Base-by-base conservation (phyloP, 2,797 vertebrate genomes). In the Eidolon dupreanum region DNA sequence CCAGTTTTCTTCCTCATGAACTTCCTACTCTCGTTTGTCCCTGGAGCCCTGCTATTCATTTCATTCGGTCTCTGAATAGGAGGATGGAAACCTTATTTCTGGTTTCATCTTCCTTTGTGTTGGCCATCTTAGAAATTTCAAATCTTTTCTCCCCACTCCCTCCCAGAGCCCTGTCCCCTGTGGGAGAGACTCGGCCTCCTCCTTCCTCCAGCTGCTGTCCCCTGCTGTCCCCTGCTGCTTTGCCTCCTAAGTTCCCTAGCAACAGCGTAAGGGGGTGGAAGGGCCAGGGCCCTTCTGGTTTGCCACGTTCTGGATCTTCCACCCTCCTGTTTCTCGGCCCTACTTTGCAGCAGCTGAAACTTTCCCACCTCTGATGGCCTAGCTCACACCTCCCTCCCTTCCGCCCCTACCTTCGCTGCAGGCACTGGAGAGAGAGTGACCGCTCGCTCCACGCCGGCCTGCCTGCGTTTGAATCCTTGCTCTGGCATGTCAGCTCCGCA, bases 401-500 rank as follows among this genome's bases (percentile, higher is more conserved):
- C 26, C 17, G 36, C 17, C 6, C 53, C 77, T 6, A 57, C 13
- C 61, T 19, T 24, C 33, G 0, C 31, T 15, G 12, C 8, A 20
- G 20, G 49, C 53, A 7, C 55, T 0, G 10, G 61, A 41, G 38
- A 63, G 22, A 22, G 10, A 3, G 5, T 4, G 17, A 31, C 51
- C 5, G 2, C 11, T 3, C 2, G 8, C 51, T 71, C 46, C 10
- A 8, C 0, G 0, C 3, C 0, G 15, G 68, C 26, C 61, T 1
- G 0, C 66, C 46, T 51, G 49, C 49, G 57, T 5, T 13, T 10
- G 55, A 61, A 7, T 65, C 33, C 68, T 93, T 2, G 41, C 11
- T 17, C 53, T 3, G 43, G 8, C 31, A 8, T 46, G 28, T 81
- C 12, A 3, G 17, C 70, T 73, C 19, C 8, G 4, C 28, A 1